These are phyloP conservation scores for Sylvia atricapilla DNA, from an alignment of 2,113 vertebrate genomes.

Conservation along the genomic window DNA sequence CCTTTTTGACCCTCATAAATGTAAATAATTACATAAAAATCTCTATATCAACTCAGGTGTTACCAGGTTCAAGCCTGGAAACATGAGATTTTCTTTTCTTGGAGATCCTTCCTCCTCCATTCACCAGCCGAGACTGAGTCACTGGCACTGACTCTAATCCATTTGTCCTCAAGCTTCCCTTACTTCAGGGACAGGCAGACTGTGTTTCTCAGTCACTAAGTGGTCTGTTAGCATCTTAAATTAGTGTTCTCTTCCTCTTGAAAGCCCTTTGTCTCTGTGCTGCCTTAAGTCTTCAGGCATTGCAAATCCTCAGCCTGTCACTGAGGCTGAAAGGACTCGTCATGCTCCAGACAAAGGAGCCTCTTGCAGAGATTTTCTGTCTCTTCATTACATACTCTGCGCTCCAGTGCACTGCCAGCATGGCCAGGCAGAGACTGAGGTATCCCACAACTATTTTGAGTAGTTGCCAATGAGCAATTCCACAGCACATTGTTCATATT, in stretches of 20 bases:
- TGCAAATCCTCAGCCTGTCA: neutral
- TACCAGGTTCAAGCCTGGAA: neutral
- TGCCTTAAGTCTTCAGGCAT: neutral
- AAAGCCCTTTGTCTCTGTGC: neutral
- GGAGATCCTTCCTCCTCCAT: neutral
- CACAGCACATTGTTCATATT: neutral
- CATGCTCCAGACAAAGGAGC: neutral
- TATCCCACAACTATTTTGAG: neutral
- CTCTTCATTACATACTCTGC: neutral
- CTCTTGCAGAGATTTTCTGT: neutral
- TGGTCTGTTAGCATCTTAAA: conserved; percentile 3
- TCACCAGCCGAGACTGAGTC: neutral
- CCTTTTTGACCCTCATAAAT: neutral
- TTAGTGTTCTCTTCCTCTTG: neutral
- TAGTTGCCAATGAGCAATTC: neutral
- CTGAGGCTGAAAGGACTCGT: neutral
- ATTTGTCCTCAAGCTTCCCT: neutral
- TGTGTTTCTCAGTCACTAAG: neutral
- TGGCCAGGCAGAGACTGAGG: neutral
- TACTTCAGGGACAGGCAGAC: neutral
- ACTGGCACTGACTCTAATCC: neutral
- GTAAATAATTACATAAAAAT: neutral
- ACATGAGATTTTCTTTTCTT: neutral
- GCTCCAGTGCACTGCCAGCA: neutral
- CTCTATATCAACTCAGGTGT: neutral